phyloP scores from a whole-genome alignment of 2,113 vertebrate genomes.

The Serinus canaria region DNA sequence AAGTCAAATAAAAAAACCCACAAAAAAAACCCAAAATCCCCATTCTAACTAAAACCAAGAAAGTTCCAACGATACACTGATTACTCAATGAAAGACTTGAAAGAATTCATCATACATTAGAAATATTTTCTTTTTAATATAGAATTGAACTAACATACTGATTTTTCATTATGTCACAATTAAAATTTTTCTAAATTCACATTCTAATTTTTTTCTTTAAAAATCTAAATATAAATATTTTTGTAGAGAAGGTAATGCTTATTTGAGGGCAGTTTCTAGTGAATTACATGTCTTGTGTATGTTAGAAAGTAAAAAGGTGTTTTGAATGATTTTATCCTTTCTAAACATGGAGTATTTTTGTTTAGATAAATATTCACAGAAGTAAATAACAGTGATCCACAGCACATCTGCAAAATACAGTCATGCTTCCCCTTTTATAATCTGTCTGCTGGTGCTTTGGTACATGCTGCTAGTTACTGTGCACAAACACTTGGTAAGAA shows the following conservation, averaged over 20 bases:
- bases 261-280: neutral
- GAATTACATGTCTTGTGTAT: neutral
- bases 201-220: neutral
- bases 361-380: neutral
- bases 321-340: neutral
- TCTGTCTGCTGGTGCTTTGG: neutral
- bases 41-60: rapidly evolving
- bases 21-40: rapidly evolving
- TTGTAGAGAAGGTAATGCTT: neutral
- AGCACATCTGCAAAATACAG: neutral
- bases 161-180: neutral
- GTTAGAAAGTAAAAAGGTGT: neutral
- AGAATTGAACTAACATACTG: neutral
- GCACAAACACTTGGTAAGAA: neutral
- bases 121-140: neutral
- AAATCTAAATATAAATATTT: neutral
- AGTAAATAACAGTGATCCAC: neutral
- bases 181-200: neutral
- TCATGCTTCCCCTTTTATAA: neutral
- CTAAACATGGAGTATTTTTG: neutral
- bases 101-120: neutral
- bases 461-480: neutral
- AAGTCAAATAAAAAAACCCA: neutral
- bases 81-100: neutral
- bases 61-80: neutral